phyloP scores from a whole-genome alignment of 2,113 vertebrate genomes.

The Oreotrochilus melanogaster region DNA sequence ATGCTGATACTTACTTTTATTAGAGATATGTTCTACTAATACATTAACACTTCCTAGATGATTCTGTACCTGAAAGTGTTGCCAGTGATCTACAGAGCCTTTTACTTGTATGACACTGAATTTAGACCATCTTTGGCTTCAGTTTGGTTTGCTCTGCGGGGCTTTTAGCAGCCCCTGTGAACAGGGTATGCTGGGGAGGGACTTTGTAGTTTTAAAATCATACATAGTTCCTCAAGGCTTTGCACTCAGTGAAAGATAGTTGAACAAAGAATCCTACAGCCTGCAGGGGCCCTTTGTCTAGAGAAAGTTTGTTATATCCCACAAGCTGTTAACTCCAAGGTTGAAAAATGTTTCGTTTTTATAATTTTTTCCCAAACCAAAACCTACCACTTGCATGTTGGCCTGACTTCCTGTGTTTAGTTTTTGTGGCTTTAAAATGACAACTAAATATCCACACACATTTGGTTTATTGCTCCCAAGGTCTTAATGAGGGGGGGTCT shows the following conservation, averaged over 20 bases:
- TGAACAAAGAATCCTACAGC: not conserved
- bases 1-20: not conserved
- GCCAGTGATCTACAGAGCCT: not conserved
- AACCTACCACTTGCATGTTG: not conserved
- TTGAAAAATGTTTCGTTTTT: not conserved
- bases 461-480: not conserved
- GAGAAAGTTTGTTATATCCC: not conserved
- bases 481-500: not conserved
- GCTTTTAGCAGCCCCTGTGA: not conserved
- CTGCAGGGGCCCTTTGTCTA: not conserved
- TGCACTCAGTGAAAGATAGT: not conserved
- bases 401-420: not conserved
- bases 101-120: not conserved
- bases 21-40: not conserved
- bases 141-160: not conserved
- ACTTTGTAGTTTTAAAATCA: not conserved
- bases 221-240: not conserved
- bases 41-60: not conserved
- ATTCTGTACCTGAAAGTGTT: accelerated
- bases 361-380: not conserved
- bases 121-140: not conserved
- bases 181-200: not conserved
- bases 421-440: not conserved
- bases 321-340: not conserved
- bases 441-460: not conserved